These are phyloP conservation scores for Brienomyrus longianalis DNA, from an alignment of 2,113 vertebrate genomes.

Conservation along the genomic window DNA sequence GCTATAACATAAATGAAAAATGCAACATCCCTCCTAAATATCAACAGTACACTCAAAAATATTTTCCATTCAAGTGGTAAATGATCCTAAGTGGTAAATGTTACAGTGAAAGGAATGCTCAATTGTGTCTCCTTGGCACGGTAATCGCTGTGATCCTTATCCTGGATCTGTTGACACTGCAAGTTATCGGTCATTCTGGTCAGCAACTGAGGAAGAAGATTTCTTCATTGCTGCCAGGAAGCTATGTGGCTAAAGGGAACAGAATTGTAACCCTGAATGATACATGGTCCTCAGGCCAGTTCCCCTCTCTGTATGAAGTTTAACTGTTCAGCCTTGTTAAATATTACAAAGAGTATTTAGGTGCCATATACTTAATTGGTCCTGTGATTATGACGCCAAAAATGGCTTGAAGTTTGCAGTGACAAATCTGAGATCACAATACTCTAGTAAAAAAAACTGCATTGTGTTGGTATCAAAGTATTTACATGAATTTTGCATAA, in stretches of 20 bases:
- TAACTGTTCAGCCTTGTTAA: slow-evolving; percentile 38
- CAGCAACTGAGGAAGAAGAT: slow-evolving; percentile 64
- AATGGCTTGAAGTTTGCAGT: not conserved
- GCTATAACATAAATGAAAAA: not conserved
- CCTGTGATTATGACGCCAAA: not conserved
- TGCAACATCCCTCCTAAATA: slow-evolving; percentile 39
- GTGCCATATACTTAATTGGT: not conserved
- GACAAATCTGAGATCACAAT: no score
- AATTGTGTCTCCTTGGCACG: slow-evolving; percentile 77
- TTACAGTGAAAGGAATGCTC: slow-evolving; percentile 74
- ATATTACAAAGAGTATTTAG: slow-evolving; percentile 28
- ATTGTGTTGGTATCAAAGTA: not conserved
- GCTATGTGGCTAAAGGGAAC: slow-evolving; percentile 48
- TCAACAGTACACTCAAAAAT: slow-evolving; percentile 42
- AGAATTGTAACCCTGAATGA: slow-evolving; percentile 37
- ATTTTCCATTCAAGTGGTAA: slow-evolving; percentile 61
- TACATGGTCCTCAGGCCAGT: slow-evolving; percentile 24
- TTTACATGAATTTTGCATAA: not conserved
- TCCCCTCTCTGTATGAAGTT: slow-evolving; percentile 33
- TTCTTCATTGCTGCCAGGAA: slow-evolving; percentile 61
- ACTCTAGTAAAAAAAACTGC: not conserved
- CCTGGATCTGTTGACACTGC: slow-evolving; percentile 65
- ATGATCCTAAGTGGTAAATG: slow-evolving; percentile 60
- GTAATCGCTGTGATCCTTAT: slow-evolving; percentile 71
- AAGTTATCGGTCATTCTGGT: slow-evolving; percentile 73